Conservation (phyloP, 1,140 invertebrate species). For the Anoplophora glabripennis region DNA sequence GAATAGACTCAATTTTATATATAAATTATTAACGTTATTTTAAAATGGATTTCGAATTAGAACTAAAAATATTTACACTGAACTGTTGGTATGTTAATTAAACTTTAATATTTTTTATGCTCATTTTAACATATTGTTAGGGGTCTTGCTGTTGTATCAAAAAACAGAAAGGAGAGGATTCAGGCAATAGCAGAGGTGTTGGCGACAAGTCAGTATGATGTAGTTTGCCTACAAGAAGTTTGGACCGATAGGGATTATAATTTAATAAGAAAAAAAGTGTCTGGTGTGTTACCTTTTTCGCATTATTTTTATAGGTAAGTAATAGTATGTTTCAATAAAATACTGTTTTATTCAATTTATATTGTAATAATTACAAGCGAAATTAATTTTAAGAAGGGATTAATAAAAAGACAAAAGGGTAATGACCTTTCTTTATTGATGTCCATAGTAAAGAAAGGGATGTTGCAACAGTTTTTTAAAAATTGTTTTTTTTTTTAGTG, state of each 20-base stretch:
- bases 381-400: too few relatives aligned
- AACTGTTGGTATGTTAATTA: slow-evolving; percentile 59
- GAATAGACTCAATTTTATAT: not conserved
- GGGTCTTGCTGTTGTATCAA: slow-evolving; percentile 80
- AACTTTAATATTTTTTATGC: slow-evolving; percentile 21
- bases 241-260: slow-evolving; percentile 81
- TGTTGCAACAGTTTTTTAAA: too few relatives aligned
- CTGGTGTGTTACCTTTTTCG: slow-evolving; percentile 68
- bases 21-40: not conserved
- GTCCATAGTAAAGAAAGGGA: too few relatives aligned
- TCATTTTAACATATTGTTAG: slow-evolving; percentile 52
- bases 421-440: too few relatives aligned
- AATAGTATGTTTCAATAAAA: slow-evolving; percentile 4
- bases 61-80: slow-evolving; percentile 52
- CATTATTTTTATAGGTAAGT: slow-evolving; percentile 91
- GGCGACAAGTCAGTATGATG: slow-evolving; percentile 68
- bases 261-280: slow-evolving; percentile 61
- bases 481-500: slow-evolving; percentile 57
- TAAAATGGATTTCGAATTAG: slow-evolving; percentile 19
- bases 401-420: not conserved
- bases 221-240: slow-evolving; percentile 91
- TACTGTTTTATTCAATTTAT: not conserved
- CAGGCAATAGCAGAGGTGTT: slow-evolving; percentile 77
- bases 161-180: slow-evolving; percentile 72
- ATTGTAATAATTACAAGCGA: too few relatives aligned